Conservation (phyloP, 1,140 invertebrate species). For the Halictus rubicundus region DNA sequence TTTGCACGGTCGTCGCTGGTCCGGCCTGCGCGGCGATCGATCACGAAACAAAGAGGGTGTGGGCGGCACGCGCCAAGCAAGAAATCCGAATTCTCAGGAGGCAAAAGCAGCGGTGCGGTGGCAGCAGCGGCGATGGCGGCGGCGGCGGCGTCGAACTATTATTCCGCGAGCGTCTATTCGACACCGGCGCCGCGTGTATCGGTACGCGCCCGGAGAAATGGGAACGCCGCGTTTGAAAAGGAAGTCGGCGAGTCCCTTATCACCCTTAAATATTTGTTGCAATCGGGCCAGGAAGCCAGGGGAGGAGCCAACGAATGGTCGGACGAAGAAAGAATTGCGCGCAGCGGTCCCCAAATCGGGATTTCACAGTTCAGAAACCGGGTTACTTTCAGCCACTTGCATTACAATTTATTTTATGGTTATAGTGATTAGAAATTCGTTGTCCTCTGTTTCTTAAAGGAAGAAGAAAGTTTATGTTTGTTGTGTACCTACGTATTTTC, state of each 20-base stretch:
- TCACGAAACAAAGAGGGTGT: not conserved
- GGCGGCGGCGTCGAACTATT: not conserved
- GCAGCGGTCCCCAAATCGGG: too few species aligned
- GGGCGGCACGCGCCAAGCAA: not conserved
- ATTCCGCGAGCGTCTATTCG: constrained; percentile 21
- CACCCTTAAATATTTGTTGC: constrained; percentile 40
- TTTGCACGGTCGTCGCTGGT: not conserved
- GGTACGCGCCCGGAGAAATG: not conserved
- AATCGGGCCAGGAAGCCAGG: not conserved
- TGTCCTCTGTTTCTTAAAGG: too few species aligned
- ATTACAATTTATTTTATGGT: too few species aligned
- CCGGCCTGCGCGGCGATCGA: not conserved
- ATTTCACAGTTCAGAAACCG: too few species aligned
- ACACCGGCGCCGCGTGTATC: not conserved
- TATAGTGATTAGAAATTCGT: too few species aligned
- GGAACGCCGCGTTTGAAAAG: constrained; percentile 8
- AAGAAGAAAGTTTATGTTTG: too few species aligned
- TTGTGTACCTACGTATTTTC: too few species aligned
- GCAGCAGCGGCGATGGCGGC: too few species aligned
- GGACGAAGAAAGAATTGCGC: too few species aligned
- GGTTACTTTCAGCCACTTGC: too few species aligned
- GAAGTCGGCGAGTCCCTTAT: constrained; percentile 30
- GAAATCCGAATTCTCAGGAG: constrained; percentile 27
- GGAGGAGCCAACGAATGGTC: too few species aligned
- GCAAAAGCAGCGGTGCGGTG: too few species aligned